These are phyloP conservation scores for Chrysodeixis includens DNA, from an alignment of 2,888 invertebrate species.

Conservation along the genomic window DNA sequence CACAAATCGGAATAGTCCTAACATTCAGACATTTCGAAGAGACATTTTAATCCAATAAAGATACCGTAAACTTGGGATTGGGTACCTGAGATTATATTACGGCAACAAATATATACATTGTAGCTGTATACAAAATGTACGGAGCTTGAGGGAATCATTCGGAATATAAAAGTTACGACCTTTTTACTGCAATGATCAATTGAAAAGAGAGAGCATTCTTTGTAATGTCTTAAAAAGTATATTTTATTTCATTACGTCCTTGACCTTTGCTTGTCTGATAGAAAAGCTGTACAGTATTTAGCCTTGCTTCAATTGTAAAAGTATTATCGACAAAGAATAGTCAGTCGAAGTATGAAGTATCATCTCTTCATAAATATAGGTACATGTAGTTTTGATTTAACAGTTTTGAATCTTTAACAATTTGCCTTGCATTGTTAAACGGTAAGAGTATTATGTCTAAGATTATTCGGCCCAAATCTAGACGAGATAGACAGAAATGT, in stretches of 20 bases:
- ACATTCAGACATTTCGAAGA: conserved; percentile 32
- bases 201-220: background rate
- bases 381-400: no score
- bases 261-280: no score
- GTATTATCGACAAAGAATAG: no score
- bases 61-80: conserved; percentile 50
- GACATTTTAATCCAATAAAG: conserved; percentile 55
- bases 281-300: no score
- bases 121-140: conserved; percentile 16
- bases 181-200: conserved; percentile 2
- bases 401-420: no score
- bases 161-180: conserved; percentile 4
- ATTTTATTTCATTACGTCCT: background rate
- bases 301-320: no score
- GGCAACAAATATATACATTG: conserved; percentile 31
- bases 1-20: conserved; percentile 18
- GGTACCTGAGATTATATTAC: conserved; percentile 52
- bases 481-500: no score
- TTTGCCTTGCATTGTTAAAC: no score
- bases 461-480: no score
- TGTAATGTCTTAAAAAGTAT: background rate
- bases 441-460: no score
- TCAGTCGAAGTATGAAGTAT: no score
- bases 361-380: no score
- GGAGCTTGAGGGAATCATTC: background rate